Base-by-base conservation (phyloP, 2,113 vertebrate species). In the Syngnathus typhle region DNA sequence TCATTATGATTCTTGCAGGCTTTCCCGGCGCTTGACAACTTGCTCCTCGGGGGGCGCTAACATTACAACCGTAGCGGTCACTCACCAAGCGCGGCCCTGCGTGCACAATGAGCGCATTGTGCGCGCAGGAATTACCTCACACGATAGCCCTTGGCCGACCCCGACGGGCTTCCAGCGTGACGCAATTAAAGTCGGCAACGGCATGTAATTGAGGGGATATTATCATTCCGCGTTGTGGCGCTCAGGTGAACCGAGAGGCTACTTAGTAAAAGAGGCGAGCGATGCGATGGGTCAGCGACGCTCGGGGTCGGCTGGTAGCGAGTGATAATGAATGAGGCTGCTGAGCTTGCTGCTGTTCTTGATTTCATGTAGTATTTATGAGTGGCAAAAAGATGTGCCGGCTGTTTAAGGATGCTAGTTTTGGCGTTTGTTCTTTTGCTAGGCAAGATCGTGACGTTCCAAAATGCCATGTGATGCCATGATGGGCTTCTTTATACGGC, bases 291-390 rank as follows among this genome's bases (percentile, higher is more conserved):
- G 77, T 81, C 82, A 85, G 81, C 65, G 74, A 60, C 68, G 43
- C 5, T 65, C 46, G 77, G 82, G 7, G 80, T 79, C 71, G 60
- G 75, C n/a, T 70, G 72, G 78, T 69, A 65, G 69, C 58, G 60
- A 73, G 88, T 79, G 86, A 88, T 91, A 91, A 91, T 90, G 89
- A 88, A 82, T 88, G 89, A 79, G 87, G 67, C 81, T 85, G 88
- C 89, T 87, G 89, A 88, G 83, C 73, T 83, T 78, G 77, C 82
- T 79, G 82, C 79, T 72, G 79, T 74, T 70, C 83, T 80, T 89
- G 86, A 88, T 84, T 82, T 78, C 84, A 82, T 69, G 60, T 65
- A 41, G 76, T 70, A 74, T 78, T 84, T 74, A 80, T 77, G 75
- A 65, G 46, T 13, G 18, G 4, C 49, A 21, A 47, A 62, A 58